Percentiles rank a stretch among this genome's conserved stretches.
Conservation (phyloP, 2,888 invertebrate genomes). For the Blastobasis lacticolella region DNA sequence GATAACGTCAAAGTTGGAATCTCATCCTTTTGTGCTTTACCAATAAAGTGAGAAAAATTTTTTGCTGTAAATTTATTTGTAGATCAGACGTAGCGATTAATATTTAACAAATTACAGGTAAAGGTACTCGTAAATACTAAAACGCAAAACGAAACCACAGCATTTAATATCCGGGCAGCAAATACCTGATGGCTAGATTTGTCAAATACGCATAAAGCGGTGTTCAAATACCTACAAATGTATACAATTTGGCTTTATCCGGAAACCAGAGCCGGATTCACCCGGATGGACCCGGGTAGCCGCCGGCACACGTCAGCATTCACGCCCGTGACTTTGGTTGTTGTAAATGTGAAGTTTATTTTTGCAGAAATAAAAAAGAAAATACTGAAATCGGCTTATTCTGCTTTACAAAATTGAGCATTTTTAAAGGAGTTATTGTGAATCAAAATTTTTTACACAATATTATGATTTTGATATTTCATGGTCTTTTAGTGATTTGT, state of each 20-base stretch:
- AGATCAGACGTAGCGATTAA: too few species aligned
- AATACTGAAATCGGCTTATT: too few species aligned
- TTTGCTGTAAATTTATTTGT: too few species aligned
- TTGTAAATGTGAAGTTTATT: too few species aligned
- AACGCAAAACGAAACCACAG: background rate
- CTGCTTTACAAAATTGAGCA: too few species aligned
- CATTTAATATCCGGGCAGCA: background rate
- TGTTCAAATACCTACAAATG: conserved; percentile 5
- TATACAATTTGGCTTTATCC: conserved; percentile 13
- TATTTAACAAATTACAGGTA: background rate
- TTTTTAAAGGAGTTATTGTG: too few species aligned
- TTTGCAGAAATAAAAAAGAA: too few species aligned
- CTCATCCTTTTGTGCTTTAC: too few species aligned
- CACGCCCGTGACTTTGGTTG: background rate
- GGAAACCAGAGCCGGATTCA: conserved; percentile 12
- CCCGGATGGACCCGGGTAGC: conserved; percentile 10
- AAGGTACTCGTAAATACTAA: background rate
- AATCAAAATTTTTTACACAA: too few species aligned
- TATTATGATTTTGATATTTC: too few species aligned
- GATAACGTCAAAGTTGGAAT: background rate
- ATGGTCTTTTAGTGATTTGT: too few species aligned
- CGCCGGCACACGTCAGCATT: conserved; percentile 10
- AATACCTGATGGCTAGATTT: conserved; percentile 6
- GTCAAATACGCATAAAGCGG: conserved; percentile 6
- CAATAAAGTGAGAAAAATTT: too few species aligned